Evolutionary conservation across 2,888 invertebrate species (phyloP).

Genomic region (Drosophila ezoana): DNA sequence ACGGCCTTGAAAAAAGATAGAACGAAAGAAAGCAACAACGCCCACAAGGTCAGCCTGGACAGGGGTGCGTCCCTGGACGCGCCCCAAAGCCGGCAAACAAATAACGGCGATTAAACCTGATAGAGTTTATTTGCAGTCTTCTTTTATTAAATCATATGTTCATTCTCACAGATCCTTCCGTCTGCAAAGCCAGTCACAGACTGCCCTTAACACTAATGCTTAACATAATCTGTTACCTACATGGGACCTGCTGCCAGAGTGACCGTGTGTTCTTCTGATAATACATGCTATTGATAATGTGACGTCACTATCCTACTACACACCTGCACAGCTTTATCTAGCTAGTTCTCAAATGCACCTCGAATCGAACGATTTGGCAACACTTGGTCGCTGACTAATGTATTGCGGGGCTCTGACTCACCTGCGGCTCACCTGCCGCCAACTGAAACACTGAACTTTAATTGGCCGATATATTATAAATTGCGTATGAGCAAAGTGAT

Average conservation of each 20-base stretch:
- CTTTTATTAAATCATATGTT: not conserved
- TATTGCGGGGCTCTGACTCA: conserved; percentile 36
- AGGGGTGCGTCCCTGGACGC: conserved; percentile 45
- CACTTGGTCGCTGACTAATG: conserved; percentile 44
- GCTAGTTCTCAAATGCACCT: not conserved
- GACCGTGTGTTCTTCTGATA: too few relatives aligned
- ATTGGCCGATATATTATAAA: conserved; percentile 19
- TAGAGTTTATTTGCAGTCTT: not conserved
- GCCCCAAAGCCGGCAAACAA: conserved; percentile 33
- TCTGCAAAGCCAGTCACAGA: too few relatives aligned
- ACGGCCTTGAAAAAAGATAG: conserved; percentile 26
- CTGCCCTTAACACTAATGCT: too few relatives aligned
- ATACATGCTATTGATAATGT: too few relatives aligned
- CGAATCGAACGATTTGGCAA: conserved; percentile 2
- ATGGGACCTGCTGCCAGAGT: too few relatives aligned
- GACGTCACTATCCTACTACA: too few relatives aligned
- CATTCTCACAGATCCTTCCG: too few relatives aligned
- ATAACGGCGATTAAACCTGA: conserved; percentile 19
- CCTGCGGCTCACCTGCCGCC: conserved; percentile 5
- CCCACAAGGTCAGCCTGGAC: conserved; percentile 51
- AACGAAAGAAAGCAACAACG: conserved; percentile 12
- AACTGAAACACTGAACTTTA: conserved; percentile 26
- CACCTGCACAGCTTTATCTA: conserved; percentile 4
- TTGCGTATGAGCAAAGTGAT: conserved; percentile 21
- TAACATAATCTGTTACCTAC: too few relatives aligned